Evolutionary conservation across 2,797 vertebrate species (phyloP), one percentile per base, ranked within the genome.

Genomic region (Microhierax caerulescens): DNA sequence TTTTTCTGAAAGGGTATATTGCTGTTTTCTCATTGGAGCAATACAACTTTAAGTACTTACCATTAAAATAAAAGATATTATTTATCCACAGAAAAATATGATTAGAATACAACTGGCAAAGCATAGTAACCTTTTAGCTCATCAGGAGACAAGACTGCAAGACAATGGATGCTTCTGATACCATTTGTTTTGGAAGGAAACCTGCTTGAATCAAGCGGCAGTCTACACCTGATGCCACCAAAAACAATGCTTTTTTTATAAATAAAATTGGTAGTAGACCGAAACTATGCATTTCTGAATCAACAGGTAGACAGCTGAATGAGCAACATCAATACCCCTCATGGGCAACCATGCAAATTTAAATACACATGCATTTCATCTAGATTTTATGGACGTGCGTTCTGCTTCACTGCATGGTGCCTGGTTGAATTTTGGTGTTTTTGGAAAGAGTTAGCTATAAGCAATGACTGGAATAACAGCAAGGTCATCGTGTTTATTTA

Each of bases 101-200:
- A 45, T 39, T 12, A 34, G 43, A 72, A 28, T 4, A 13, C 9
- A 50, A 43, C 0, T 41, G 45, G 8, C 5, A 16, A 12, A 73
- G 50, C 6, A 1, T 10, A 16, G 30, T 5, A n/a, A 63, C 9
- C 56, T 27, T 9, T 8, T 28, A 59, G 22, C 4, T 61, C 70
- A 8, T 8, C 32, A 36, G 39, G 32, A 64, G 65, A 67, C 13
- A 27, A 34, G 15, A 37, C 14, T 47, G 34, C 24, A 6, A 53
- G 34, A 30, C 5, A 11, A 23, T 0, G 0, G 28, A 21, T 9
- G 48, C 53, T 60, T 43, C 69, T 3, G 2, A 59, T 2, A 11
- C 13, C 11, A 4, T 4, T 56, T 25, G 17, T 48, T 28, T 18
- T 0, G 4, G 37, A 39, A 75, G 18, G 17, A 67, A 92, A 80